phyloP scores from a whole-genome alignment of 2,797 vertebrate species.

The Psittacula echo region DNA sequence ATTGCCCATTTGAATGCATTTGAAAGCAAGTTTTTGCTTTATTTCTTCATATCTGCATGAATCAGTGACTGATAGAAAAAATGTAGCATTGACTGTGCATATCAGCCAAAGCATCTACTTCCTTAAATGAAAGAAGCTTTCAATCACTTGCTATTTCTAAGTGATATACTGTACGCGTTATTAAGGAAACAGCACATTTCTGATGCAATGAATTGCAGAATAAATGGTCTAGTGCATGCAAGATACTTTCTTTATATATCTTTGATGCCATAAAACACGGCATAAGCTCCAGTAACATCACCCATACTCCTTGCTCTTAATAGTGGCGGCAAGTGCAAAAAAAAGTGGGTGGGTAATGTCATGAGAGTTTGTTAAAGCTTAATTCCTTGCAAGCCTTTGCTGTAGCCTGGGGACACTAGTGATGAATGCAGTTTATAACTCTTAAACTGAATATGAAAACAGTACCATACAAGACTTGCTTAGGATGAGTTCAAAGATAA shows the following conservation, averaged over 20 bases:
- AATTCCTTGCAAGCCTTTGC: not conserved
- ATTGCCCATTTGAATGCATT: not conserved
- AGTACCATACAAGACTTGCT: not conserved
- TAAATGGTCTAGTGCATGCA: not conserved
- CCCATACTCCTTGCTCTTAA: not conserved
- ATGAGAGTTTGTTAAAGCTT: not conserved
- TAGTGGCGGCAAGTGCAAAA: not conserved
- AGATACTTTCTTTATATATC: not conserved
- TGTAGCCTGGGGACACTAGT: not conserved
- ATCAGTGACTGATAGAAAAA: not conserved
- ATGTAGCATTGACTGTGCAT: rapidly evolving
- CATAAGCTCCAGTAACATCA: not conserved
- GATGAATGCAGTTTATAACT: not conserved
- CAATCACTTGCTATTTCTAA: not conserved
- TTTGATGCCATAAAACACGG: not conserved
- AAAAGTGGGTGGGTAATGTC: not conserved
- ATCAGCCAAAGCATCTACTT: not conserved
- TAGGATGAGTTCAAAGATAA: not conserved
- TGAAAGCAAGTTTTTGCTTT: not conserved
- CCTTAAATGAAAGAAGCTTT: not conserved
- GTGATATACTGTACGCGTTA: not conserved
- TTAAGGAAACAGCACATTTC: not conserved
- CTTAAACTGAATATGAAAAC: not conserved
- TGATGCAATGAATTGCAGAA: not conserved
- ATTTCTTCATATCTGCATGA: not conserved